Conservation (phyloP, 2,113 vertebrate species). For the Nyctereutes procyonoides region DNA sequence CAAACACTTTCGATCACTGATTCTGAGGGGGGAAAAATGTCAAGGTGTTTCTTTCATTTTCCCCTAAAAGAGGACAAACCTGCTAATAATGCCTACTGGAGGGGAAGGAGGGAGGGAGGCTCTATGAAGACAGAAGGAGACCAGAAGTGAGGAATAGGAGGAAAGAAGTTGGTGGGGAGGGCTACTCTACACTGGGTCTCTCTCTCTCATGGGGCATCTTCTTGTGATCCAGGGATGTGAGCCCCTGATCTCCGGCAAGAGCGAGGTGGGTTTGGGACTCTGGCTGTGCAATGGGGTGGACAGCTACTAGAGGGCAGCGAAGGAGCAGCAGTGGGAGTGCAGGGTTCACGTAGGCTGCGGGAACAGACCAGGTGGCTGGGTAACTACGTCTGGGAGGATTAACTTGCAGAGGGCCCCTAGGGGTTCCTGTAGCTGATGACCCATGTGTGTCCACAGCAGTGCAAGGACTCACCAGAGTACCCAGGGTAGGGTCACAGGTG, state of each 20-base stretch:
- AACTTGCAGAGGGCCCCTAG: neutral
- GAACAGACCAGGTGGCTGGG: neutral
- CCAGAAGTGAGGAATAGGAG: neutral
- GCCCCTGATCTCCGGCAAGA: neutral
- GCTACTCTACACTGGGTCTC: neutral
- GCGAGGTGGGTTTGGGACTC: no score
- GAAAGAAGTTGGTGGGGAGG: neutral
- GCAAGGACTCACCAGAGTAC: neutral
- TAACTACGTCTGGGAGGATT: neutral
- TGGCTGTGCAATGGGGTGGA: neutral
- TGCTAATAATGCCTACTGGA: neutral
- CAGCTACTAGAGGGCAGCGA: neutral
- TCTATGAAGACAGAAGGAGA: neutral
- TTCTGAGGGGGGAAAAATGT: neutral
- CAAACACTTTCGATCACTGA: neutral
- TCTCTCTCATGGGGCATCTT: neutral
- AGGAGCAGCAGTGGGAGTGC: neutral
- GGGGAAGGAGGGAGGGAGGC: rapidly evolving
- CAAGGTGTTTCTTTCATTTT: neutral
- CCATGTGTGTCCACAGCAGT: neutral
- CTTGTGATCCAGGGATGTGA: neutral
- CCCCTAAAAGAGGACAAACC: neutral
- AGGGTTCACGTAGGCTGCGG: neutral
- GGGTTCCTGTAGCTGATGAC: neutral
- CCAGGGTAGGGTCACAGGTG: neutral